phyloP scores from a whole-genome alignment of 64 coral and sea anemone species.

The Montipora cactus region DNA sequence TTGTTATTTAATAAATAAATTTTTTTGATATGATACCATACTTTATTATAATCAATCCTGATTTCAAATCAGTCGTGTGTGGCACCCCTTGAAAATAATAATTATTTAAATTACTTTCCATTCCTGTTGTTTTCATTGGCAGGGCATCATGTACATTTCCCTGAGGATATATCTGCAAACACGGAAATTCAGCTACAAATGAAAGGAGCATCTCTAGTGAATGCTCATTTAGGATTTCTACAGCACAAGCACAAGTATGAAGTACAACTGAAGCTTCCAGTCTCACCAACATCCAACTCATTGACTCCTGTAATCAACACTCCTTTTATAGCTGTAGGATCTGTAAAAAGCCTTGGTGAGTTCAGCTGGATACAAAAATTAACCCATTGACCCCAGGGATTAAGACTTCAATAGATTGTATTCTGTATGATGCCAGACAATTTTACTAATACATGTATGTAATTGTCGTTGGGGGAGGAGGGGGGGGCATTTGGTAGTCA shows the following conservation, averaged over 20 bases:
- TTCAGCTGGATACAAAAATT: background rate
- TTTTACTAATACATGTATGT: too few relatives aligned
- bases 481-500: too few relatives aligned
- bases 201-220: conserved; percentile 77
- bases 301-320: conserved; percentile 67
- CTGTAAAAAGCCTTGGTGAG: conserved; percentile 75
- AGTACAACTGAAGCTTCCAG: conserved; percentile 67
- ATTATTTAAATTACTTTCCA: background rate
- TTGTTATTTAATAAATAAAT: too few relatives aligned
- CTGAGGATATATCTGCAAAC: conserved; percentile 77
- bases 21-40: too few relatives aligned
- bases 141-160: conserved; percentile 92
- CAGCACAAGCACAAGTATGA: conserved; percentile 91
- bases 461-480: too few relatives aligned
- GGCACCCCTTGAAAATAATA: background rate
- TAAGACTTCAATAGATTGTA: too few relatives aligned
- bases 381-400: background rate
- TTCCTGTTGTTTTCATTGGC: background rate
- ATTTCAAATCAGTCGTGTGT: too few relatives aligned
- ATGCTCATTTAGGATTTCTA: conserved; percentile 89
- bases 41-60: too few relatives aligned
- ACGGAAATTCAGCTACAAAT: conserved; percentile 88
- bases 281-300: conserved; percentile 55
- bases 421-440: too few relatives aligned
- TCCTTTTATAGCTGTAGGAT: conserved; percentile 69